Evolutionary conservation across 2,113 vertebrate species (phyloP).

Genomic region (Leucosticte australis): DNA sequence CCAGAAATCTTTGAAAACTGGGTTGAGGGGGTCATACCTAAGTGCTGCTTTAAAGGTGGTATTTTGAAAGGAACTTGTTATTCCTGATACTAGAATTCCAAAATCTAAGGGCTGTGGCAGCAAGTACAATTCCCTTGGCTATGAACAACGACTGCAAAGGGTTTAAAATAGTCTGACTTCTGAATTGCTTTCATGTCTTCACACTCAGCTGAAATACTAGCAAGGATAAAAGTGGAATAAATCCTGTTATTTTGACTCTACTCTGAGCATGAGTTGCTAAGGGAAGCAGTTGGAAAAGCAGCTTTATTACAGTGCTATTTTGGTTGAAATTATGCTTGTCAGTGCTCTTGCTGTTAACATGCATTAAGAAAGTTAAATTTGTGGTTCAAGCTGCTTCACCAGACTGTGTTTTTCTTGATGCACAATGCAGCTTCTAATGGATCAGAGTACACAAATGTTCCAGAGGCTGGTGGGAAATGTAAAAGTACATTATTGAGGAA

Average conservation of each 20-base stretch:
- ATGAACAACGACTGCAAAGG: neutral
- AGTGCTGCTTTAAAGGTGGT: neutral
- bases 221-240: slow-evolving; percentile 37
- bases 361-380: slow-evolving; percentile 33
- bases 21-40: neutral
- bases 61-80: neutral
- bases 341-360: neutral
- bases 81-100: neutral
- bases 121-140: neutral
- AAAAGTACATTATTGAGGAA: neutral
- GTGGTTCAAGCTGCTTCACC: slow-evolving; percentile 32
- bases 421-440: neutral
- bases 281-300: slow-evolving; percentile 31
- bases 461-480: neutral
- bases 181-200: slow-evolving; percentile 24
- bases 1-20: neutral
- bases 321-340: slow-evolving; percentile 15
- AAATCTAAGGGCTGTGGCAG: neutral
- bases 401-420: slow-evolving; percentile 27
- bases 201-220: slow-evolving; percentile 24
- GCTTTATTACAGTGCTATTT: slow-evolving; percentile 41
- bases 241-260: slow-evolving; percentile 32
- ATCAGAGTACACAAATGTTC: neutral
- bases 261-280: slow-evolving; percentile 17
- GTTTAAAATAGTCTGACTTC: slow-evolving; percentile 37